Evolutionary conservation across 1,140 invertebrate genomes (phyloP), one percentile per base, ranked within the genome.

Genomic region (Vollenhovia emeryi): DNA sequence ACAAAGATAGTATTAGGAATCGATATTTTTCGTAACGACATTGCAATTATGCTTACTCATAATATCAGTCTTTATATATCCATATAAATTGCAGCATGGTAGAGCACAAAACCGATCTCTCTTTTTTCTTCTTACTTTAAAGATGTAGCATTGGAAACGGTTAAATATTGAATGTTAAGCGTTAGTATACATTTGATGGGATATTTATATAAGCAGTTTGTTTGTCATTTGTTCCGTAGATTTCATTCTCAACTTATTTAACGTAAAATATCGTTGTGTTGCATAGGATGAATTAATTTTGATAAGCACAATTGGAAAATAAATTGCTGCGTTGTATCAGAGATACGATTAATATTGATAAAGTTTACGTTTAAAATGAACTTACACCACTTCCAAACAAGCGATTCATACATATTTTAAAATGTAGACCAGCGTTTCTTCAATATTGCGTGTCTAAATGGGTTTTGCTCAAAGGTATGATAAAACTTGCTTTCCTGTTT

Each of bases 21-120:
- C 50, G 50, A 82, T 71, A 52, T 57, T 82, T 82, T 57, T 82
- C 27, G 21, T 74, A 74, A 78, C 8, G 21, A 80, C 40, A 57
- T 73, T 52, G 64, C 64, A 71, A 43, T 80, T n/a, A 36, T 64
- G 18, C 21, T 7, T 8, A 21, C 50, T 50, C 8, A 40, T 57
- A 57, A 59, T 43, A 52, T 57, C 13, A 43, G 24, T 71, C 71
- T 82, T 73, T 73, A 45, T 80, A 43, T 18, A 27, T 27, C n/a
- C n/a, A 82, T 40, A 30, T 57, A 57, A 36, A 45, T 82, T 82
- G 18, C 9, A 55, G 18, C 21, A n/a, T 21, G 15, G 7, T 15
- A 36, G 13, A 82, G 24, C 6, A 33, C 18, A 33, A 33, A 57
- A 71, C 21, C 27, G 24, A 2, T 80, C 13, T 57, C 11, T 33